phyloP scores from a whole-genome alignment of 2,113 vertebrate genomes.

The Axis porcinus region DNA sequence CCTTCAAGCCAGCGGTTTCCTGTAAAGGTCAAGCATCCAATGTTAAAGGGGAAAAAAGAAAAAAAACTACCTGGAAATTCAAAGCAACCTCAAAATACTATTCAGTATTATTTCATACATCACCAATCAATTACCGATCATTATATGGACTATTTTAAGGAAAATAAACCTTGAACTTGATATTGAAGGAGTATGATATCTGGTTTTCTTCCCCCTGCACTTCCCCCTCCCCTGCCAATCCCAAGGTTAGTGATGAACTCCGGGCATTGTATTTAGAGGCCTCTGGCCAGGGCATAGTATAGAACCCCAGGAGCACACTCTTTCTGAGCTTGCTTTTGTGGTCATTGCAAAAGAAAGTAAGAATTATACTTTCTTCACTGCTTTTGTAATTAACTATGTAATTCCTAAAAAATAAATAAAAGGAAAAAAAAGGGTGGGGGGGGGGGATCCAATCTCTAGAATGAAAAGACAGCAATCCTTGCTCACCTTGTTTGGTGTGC shows the following conservation, averaged over 20 bases:
- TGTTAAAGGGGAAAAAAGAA: neutral
- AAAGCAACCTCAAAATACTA: neutral
- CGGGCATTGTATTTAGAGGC: neutral
- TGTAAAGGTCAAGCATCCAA: slow-evolving; percentile 68
- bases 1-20: slow-evolving; percentile 97
- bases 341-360: neutral
- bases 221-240: too few species aligned
- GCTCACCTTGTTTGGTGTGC: slow-evolving; percentile 90
- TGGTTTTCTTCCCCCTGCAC: neutral
- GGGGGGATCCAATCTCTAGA: neutral
- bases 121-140: neutral
- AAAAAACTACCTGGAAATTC: neutral
- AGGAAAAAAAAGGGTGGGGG: neutral
- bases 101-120: neutral
- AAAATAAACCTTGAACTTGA: neutral
- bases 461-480: accelerated
- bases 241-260: neutral
- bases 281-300: neutral
- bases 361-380: neutral
- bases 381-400: neutral
- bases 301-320: neutral
- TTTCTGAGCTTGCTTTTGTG: neutral
- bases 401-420: neutral
- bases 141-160: neutral
- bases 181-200: neutral